Evolutionary conservation across 2,797 vertebrate genomes (phyloP), one percentile per base, ranked within the genome.

Genomic region (Miichthys miiuy): DNA sequence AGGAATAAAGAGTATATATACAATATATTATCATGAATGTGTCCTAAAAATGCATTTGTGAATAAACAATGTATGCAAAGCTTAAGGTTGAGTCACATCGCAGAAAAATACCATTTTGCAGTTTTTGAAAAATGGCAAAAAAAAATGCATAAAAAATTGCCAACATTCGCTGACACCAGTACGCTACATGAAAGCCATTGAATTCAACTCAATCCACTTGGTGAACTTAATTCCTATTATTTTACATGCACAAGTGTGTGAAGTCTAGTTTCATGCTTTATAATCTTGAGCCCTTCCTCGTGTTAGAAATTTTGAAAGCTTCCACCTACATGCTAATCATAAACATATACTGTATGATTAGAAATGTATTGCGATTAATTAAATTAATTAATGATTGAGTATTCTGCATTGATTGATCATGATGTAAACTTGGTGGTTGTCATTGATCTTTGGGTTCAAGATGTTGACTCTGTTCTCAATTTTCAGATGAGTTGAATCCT

Each of bases 381-480:
- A 9, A 38, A 74, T 58, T 47, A 13, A 27, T 4, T 66, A 10
- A 25, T 51, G 1, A 52, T 7, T 10, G 13, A 58, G 14, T 8
- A 38, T 27, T 48, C n/a, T 68, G 13, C 6, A 38, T 34, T 38
- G 30, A 51, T 44, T 23, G 23, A 62, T 50, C 20, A 1, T 52
- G 42, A 48, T 20, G 12, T 79, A 80, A 77, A 68, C 72, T 16
- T 58, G 48, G n/a, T 6, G 57, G 54, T 30, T 58, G 20, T 84
- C 70, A 55, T 73, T 62, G 80, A 85, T 82, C 62, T 71, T 46
- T 72, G 65, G 61, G 42, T 75, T 69, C 61, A 77, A 81, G 69
- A 67, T 81, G 79, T 80, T 67, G 65, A 77, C 64, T 87, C 86
- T 89, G 88, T 86, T 93, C 87, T 87, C 85, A 87, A 80, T 91